A percentile compares a stretch with the other conserved stretches of the same genome.
These are phyloP conservation scores for Ceyx melanurus DNA, from an alignment of 2,113 vertebrate genomes.

Conservation along the genomic window DNA sequence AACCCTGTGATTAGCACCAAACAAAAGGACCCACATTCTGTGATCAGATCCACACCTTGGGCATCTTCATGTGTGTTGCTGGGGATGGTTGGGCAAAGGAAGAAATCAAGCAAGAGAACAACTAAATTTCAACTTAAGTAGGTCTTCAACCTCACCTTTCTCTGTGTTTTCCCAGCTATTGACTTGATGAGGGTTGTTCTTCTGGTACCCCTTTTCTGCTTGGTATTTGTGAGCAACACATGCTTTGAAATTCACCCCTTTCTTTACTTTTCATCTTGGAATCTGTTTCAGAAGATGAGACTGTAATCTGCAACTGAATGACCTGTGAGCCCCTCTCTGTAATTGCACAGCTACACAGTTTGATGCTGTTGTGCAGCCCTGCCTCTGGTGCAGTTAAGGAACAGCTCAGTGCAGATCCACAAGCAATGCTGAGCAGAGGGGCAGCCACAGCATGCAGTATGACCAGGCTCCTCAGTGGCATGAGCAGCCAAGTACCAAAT, in stretches of 20 bases:
- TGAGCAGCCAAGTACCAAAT: accelerated
- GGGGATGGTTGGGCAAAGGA: neutral
- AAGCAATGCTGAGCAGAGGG: neutral
- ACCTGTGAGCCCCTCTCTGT: neutral
- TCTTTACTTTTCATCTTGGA: neutral
- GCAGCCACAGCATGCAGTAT: accelerated
- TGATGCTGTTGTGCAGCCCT: neutral
- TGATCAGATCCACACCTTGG: neutral
- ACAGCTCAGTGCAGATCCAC: neutral
- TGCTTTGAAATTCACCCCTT: neutral
- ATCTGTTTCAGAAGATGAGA: neutral
- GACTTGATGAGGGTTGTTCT: neutral
- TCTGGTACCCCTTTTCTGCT: too few relatives aligned
- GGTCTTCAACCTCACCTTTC: neutral
- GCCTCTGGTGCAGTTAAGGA: neutral
- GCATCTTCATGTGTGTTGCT: neutral
- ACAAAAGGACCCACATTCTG: neutral
- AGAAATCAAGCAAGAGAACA: neutral
- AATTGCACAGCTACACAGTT: neutral
- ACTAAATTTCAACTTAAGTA: neutral
- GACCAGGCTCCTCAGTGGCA: neutral
- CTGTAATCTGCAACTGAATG: neutral
- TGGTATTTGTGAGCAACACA: neutral
- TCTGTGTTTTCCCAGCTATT: neutral
- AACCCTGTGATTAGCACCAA: neutral